Evolutionary conservation across 2,113 vertebrate species (phyloP), one percentile per base, ranked within the genome.

Genomic region (Fulmarus glacialis): DNA sequence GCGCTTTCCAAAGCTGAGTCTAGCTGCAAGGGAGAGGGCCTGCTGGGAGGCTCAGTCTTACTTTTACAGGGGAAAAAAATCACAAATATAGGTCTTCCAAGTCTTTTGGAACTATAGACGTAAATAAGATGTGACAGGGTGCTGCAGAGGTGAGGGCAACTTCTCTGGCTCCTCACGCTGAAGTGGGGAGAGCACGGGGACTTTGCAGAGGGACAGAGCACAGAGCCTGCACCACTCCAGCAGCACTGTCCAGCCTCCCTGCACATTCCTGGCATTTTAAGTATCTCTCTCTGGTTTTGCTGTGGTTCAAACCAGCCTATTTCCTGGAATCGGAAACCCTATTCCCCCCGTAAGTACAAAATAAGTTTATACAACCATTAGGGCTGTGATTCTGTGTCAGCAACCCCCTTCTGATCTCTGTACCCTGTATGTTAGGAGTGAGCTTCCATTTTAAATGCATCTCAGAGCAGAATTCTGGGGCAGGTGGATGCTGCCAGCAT

Each of bases 401-500:
- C 30, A 47, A 8, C 2, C 4, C 6, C 11, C 30, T 47, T 60
- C 68, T 78, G 52, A 24, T 56, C 47, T 23, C 58, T 23, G 14
- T 22, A 34, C 26, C 29, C 21, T 53, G 30, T 30, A 1, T 4
- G 20, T 9, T 26, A 29, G 52, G 82, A 73, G 8, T 8, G 6
- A 85, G 48, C 58, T 96, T 90, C 90, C 74, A 60, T 85, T 85
- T 89, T 22, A 43, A 14, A 8, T 8, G 1, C 0, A 2, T 50
- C 55, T 89, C 6, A 0, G 84, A 82, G 78, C 52, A 71, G 58
- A 45, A 38, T 87, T 77, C 64, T 78, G 60, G 19, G 70, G 80
- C 71, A 71, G 73, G 90, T 90, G 93, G 62, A 40, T 5, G 5
- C 73, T 93, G 84, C 66, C 89, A 94, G 87, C 45, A 38, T 66